A percentile compares a stretch with the other conserved stretches of the same genome.
phyloP scores from a whole-genome alignment of 2,888 invertebrate genomes.

The Ferrisia virgata region DNA sequence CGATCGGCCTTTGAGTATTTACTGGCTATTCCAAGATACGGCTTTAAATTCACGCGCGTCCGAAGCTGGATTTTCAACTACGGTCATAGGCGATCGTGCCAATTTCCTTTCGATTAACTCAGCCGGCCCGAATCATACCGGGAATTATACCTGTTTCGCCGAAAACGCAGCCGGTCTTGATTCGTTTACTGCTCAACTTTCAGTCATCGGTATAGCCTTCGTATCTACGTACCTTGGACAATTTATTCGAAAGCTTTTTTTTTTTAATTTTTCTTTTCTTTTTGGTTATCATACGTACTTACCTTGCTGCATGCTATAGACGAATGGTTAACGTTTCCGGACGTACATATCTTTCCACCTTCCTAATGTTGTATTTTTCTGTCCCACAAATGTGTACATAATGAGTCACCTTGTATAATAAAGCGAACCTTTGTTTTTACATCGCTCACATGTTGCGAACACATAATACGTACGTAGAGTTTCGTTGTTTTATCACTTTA shows the following conservation, averaged over 20 bases:
- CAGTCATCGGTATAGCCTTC: slow-evolving; percentile 41
- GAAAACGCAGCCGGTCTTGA: slow-evolving; percentile 63
- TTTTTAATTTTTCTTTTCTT: neutral
- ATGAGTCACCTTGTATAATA: too few species aligned
- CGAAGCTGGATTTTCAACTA: neutral
- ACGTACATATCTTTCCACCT: neutral
- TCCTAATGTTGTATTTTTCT: neutral
- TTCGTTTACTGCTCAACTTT: slow-evolving; percentile 60
- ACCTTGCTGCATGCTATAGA: neutral
- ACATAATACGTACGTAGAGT: too few species aligned
- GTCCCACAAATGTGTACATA: too few species aligned
- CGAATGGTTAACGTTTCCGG: neutral
- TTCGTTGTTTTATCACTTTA: too few species aligned
- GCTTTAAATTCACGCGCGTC: slow-evolving; percentile 8
- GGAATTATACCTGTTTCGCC: slow-evolving; percentile 54
- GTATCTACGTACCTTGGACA: neutral
- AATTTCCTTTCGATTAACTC: slow-evolving; percentile 51
- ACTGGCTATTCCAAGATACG: slow-evolving; percentile 59
- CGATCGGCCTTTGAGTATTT: slow-evolving; percentile 68
- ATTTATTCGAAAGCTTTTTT: neutral
- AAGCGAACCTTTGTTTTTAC: too few species aligned
- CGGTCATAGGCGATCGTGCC: slow-evolving; percentile 50
- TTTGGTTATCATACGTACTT: too few species aligned
- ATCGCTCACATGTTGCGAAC: too few species aligned
- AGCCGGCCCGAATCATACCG: slow-evolving; percentile 52